Evolutionary conservation across 2,797 vertebrate species (phyloP).

Genomic region (Xyrichtys novacula): DNA sequence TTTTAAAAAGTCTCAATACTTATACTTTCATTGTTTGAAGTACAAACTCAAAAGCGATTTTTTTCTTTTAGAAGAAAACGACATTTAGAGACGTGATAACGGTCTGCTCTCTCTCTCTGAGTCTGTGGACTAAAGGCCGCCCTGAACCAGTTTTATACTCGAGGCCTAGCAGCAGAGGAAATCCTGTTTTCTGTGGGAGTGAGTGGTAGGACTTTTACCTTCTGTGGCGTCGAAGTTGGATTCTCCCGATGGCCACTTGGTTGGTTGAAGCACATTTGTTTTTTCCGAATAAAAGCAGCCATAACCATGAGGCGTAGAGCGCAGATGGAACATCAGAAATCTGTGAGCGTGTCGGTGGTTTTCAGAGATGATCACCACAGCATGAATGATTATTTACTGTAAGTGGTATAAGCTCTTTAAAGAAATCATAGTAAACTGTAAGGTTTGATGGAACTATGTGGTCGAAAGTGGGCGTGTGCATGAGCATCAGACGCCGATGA

Average conservation of each 20-base stretch:
- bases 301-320: conserved; percentile 48
- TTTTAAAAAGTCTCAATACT: conserved; percentile 51
- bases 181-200: conserved; percentile 56
- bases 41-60: conserved; percentile 17
- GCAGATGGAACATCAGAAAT: conserved; percentile 12
- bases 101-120: conserved; percentile 16
- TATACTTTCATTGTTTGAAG: conserved; percentile 61
- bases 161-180: conserved; percentile 52
- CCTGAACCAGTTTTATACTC: conserved; percentile 52
- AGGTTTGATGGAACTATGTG: conserved; percentile 49
- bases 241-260: conserved; percentile 15
- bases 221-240: conserved; percentile 18
- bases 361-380: conserved; percentile 37
- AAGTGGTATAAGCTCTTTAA: conserved; percentile 41
- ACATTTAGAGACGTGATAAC: conserved; percentile 1
- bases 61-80: conserved; percentile 48
- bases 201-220: conserved; percentile 46
- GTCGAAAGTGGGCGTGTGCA: conserved; percentile 12
- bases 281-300: conserved; percentile 50
- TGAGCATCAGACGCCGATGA: conserved; percentile 34
- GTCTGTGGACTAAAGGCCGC: conserved; percentile 28
- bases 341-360: conserved; percentile 39
- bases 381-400: conserved; percentile 57
- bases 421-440: conserved; percentile 33
- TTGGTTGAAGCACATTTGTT: conserved; percentile 43